Base-by-base conservation (phyloP, 2,797 vertebrate genomes). In the Brachyalestes nurse region DNA sequence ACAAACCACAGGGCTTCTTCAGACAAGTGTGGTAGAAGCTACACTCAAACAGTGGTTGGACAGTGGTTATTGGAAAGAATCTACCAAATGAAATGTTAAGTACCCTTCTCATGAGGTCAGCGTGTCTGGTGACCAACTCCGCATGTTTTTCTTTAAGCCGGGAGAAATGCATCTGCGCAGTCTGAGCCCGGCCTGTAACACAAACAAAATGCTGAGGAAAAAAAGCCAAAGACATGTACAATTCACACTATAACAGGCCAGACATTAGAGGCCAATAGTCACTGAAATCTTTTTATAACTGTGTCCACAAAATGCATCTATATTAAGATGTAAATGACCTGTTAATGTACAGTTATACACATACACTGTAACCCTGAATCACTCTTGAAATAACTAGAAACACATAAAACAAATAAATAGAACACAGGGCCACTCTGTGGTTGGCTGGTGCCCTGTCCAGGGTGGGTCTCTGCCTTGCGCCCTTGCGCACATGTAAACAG, bases 111-210 rank as follows among this genome's bases (percentile, higher is more conserved):
- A 98, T 95, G 16, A 99, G 91, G 75, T 96, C 96, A 0, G 98
- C 97, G 0, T 99, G 97, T 82, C 93, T 96, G 90, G 96, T 96
- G 34, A 99, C 96, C 84, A 99, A 95, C 88, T 97, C 97, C 0
- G 96, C 97, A 72, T 99, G 97, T 84, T 97, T 96, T 89, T 98
- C 97, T 89, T 99, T 99, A 28, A 99, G 94, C 81, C 98, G 97
- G 71, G 91, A 91, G 84, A 98, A 99, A 10, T 97, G 94, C 80
- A 97, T 90, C 87, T 99, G 97, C 0, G 97, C 97, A 2, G 97
- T 96, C 80, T 98, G 97, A 0, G 96, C 97, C 86, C 96, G 92
- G 65, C 90, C 98, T 99, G 92, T 2, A 72, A 83, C 14, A 45
- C 49, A 86, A 38, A 77, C 17, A 69, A 9, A 19, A 42, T 19